A percentile compares a stretch with the other conserved stretches of the same genome.
phyloP scores from a whole-genome alignment of 2,113 vertebrate genomes.

The Embiotoca jacksoni region DNA sequence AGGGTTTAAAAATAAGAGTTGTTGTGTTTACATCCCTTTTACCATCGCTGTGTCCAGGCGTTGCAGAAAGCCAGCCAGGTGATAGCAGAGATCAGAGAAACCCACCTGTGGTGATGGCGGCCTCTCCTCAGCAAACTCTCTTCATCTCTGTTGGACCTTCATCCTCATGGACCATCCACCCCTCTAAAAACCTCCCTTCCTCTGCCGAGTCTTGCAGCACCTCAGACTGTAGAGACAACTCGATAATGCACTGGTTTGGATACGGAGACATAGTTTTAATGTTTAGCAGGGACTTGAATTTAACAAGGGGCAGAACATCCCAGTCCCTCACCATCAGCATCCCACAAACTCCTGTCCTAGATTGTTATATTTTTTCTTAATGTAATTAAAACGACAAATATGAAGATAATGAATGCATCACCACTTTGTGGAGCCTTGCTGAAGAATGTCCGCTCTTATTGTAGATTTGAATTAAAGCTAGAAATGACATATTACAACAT shows the following conservation, averaged over 20 bases:
- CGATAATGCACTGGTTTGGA: constrained; percentile 82
- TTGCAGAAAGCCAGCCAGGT: constrained; percentile 98
- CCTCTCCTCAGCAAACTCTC: constrained; percentile 11
- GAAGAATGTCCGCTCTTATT: constrained; percentile 64
- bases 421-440: constrained; percentile 67
- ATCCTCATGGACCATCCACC: constrained; percentile 24
- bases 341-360: constrained; percentile 33
- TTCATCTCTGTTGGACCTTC: constrained; percentile 35
- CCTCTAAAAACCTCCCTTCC: background rate
- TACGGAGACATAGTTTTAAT: constrained; percentile 82
- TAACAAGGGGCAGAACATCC: constrained; percentile 59
- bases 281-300: constrained; percentile 87
- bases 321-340: constrained; percentile 17
- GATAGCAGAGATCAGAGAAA: constrained; percentile 98
- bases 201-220: constrained; percentile 13
- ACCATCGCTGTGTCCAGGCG: constrained; percentile 83
- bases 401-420: constrained; percentile 49
- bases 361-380: constrained; percentile 69
- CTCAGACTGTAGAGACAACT: constrained; percentile 71
- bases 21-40: background rate
- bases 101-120: constrained; percentile 94
- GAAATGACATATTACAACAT: constrained; percentile 38
- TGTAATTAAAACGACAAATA: constrained; percentile 50
- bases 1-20: background rate
- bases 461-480: constrained; percentile 78